phyloP scores from a whole-genome alignment of 2,888 invertebrate genomes.

The Hemicrepidius hirtus region DNA sequence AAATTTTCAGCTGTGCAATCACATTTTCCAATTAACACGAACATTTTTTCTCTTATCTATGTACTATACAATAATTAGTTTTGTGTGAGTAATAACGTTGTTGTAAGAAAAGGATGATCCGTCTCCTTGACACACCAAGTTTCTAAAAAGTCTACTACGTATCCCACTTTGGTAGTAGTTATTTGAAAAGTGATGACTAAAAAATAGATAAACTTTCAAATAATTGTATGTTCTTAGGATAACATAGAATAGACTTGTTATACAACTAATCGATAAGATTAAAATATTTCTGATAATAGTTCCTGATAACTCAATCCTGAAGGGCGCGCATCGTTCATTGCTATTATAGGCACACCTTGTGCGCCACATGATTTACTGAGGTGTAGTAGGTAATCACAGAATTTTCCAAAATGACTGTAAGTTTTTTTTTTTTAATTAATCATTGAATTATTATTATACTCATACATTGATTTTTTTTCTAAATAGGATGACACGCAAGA shows the following conservation, averaged over 20 bases:
- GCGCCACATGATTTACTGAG: background rate
- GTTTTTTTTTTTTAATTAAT: conserved; percentile 24
- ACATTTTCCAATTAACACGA: no score
- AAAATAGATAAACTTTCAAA: background rate
- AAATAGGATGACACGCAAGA: conserved; percentile 24
- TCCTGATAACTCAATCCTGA: background rate
- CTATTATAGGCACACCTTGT: conserved; percentile 20
- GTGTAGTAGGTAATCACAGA: background rate
- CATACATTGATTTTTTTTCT: background rate
- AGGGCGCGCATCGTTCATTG: background rate
- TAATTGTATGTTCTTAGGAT: background rate
- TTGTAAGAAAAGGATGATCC: no score
- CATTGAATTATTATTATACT: background rate
- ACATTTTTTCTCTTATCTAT: no score
- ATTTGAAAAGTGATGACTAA: no score
- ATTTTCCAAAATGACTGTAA: conserved; percentile 15
- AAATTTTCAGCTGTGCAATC: no score
- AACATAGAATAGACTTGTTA: background rate
- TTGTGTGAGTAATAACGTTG: no score
- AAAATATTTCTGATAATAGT: conserved; percentile 23
- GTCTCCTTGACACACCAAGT: no score
- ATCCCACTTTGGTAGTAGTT: no score
- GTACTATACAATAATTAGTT: no score
- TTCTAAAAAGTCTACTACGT: no score
- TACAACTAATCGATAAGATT: conserved; percentile 16